Base-by-base conservation (phyloP, 2,888 invertebrate species). In the Tachina fera region DNA sequence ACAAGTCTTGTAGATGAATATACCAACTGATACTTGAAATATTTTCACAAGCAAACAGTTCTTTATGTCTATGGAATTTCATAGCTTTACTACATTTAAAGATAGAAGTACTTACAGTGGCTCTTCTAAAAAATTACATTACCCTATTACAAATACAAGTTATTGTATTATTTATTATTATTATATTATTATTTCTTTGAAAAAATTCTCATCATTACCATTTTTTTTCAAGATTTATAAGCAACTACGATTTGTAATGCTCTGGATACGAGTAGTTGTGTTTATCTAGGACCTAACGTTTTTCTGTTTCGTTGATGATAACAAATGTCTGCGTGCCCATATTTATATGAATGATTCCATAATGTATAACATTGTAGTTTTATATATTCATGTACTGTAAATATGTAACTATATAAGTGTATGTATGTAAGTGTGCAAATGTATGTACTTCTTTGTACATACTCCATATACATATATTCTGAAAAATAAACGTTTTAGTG, bases 11-110 rank as follows among this genome's bases (percentile, higher is more conserved):
- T 78, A 70, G 10, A 43, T 13, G 22, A 51, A 71, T 43, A 74
- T 61, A 70, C 71, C 76, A 58, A 14, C 82, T 77, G 76, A 65
- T 77, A 76, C 70, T 83, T 65, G 43, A 71, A 58, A 74, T 83
- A 71, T 68, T 76, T 77, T 49, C 49, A 31, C 76, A 63, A 65
- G 9, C 19, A 47, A 51, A 58, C 11, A 70, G 68, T 74, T 22
- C 41, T 60, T 60, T 43, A 75, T 81, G 13, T 67, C 47, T 53
- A 74, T 39, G 51, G 74, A 31, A 49, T 45, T 39, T 45, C 13
- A 65, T 49, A 71, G 14, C 9, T 19, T 14, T 31, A 13, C 43
- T 19, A 14, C 22, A 72, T 67, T 49, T 31, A 39, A 58, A 43
- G 9, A 58, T 11, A 70, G 14, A n/a, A 13, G 11, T 43, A 31